Percentiles rank a stretch among this genome's conserved stretches.
phyloP scores from a whole-genome alignment of 2,113 vertebrate species.

The Scomber japonicus region DNA sequence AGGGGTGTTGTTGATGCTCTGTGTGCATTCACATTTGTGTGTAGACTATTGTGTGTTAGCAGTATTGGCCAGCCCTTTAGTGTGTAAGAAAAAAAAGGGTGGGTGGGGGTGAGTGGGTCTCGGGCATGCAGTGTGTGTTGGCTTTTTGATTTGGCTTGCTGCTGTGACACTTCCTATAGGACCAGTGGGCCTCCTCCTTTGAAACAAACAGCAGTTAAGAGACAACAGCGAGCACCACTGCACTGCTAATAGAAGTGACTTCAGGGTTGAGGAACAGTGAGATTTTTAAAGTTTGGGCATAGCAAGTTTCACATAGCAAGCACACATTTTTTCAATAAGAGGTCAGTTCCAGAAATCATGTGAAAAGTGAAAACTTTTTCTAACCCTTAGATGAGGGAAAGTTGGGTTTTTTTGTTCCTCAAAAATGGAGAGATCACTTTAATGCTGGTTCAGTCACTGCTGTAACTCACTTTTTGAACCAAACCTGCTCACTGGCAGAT shows the following conservation, averaged over 20 bases:
- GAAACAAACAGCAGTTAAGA: slow-evolving; percentile 22
- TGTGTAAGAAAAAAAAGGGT: background rate
- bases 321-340: background rate
- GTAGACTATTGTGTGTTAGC: background rate
- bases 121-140: slow-evolving; percentile 36
- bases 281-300: background rate
- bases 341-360: too few relatives aligned
- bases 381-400: too few relatives aligned
- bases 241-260: background rate
- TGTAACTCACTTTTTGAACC: too few relatives aligned
- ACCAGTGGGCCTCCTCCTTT: slow-evolving; percentile 20
- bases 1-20: slow-evolving; percentile 3
- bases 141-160: slow-evolving; percentile 43
- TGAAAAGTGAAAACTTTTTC: too few relatives aligned
- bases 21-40: slow-evolving; percentile 20
- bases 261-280: background rate
- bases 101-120: too few relatives aligned
- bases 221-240: slow-evolving; percentile 1
- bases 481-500: too few relatives aligned
- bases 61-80: background rate
- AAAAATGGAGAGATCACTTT: too few relatives aligned
- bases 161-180: slow-evolving; percentile 31
- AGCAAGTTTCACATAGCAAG: background rate
- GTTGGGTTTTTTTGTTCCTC: too few relatives aligned
- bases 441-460: too few relatives aligned